These are phyloP conservation scores for Murina feae DNA, from an alignment of 2,113 vertebrate species.

Conservation along the genomic window DNA sequence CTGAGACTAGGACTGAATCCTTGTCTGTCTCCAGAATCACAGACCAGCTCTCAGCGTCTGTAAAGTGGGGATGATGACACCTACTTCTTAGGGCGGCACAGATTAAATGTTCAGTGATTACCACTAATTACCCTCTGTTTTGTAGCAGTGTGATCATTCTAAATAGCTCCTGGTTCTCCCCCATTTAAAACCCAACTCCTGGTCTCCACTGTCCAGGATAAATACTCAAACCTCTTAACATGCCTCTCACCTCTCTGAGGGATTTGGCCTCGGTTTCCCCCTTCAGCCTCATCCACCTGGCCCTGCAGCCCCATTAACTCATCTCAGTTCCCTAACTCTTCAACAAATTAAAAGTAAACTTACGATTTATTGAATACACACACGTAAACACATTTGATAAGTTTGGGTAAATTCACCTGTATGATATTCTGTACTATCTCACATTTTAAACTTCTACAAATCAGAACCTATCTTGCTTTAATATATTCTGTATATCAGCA, in stretches of 20 bases:
- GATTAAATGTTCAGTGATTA: neutral
- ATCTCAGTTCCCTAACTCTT: neutral
- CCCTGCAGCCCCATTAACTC: neutral
- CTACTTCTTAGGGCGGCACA: neutral
- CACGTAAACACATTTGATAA: neutral
- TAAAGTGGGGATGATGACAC: neutral
- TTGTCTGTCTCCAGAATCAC: neutral
- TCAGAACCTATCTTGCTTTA: neutral
- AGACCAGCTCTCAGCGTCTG: neutral
- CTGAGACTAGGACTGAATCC: neutral
- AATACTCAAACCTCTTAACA: neutral
- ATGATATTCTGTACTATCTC: neutral
- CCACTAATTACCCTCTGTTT: neutral
- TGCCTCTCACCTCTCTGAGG: neutral
- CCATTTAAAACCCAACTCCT: neutral
- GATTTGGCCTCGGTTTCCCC: neutral
- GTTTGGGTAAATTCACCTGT: neutral
- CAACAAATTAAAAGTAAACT: neutral
- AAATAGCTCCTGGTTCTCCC: neutral
- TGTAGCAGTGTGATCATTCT: neutral
- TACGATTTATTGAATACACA: neutral
- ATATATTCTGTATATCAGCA: neutral
- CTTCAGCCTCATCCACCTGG: neutral
- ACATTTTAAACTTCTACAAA: slow-evolving; percentile 10
- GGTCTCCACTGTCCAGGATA: neutral